Conservation (phyloP, 2,888 invertebrate species). For the Trichopoda pennipes region DNA sequence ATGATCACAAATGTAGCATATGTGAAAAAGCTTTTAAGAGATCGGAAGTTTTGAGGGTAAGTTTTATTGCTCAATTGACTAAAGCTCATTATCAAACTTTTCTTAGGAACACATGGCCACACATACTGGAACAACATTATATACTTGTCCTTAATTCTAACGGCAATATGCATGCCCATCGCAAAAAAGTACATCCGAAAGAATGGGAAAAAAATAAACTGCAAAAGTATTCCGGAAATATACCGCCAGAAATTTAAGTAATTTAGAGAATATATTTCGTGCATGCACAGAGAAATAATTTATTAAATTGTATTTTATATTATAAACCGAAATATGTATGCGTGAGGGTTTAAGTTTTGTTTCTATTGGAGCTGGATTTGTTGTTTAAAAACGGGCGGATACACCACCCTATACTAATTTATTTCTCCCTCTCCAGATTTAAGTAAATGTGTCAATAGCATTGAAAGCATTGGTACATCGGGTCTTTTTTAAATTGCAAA, state of each 20-base stretch:
- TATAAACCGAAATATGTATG: too few relatives aligned
- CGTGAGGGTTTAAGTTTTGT: too few relatives aligned
- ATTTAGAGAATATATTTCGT: too few relatives aligned
- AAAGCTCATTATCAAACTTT: background rate
- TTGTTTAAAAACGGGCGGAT: too few relatives aligned
- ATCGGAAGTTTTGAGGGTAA: slow-evolving; percentile 69
- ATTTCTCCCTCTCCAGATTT: too few relatives aligned
- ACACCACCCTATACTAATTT: too few relatives aligned
- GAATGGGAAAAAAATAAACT: slow-evolving; percentile 72
- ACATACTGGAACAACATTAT: slow-evolving; percentile 76
- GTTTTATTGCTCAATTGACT: background rate
- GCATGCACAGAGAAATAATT: too few relatives aligned
- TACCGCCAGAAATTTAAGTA: background rate
- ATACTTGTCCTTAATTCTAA: slow-evolving; percentile 76
- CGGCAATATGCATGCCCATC: slow-evolving; percentile 78
- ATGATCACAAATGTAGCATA: slow-evolving; percentile 76
- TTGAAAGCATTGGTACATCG: too few relatives aligned
- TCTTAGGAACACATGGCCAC: slow-evolving; percentile 78
- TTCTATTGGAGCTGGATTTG: too few relatives aligned
- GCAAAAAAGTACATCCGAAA: slow-evolving; percentile 77
- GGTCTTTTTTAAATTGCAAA: too few relatives aligned
- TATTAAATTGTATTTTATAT: too few relatives aligned
- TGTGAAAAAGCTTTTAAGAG: slow-evolving; percentile 79
- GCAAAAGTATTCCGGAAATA: slow-evolving; percentile 1
- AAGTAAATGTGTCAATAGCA: too few relatives aligned